Evolutionary conservation across 1,140 invertebrate genomes (phyloP).

Genomic region (Heliothis virescens): DNA sequence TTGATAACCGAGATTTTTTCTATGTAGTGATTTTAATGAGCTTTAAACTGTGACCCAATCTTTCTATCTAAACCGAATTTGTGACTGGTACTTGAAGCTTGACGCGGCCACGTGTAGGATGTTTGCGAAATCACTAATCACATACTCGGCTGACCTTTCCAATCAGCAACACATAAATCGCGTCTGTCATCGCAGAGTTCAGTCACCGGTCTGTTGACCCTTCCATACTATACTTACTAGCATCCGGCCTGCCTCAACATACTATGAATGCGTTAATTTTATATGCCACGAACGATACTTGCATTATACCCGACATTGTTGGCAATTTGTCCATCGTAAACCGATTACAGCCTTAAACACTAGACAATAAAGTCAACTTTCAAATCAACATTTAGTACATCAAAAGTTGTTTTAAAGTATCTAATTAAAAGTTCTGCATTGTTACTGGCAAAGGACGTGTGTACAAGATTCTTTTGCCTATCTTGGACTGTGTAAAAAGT

Average conservation of each 20-base stretch:
- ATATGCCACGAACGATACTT: slow-evolving; percentile 45
- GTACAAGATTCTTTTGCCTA: slow-evolving; percentile 37
- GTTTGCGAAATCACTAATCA: slow-evolving; percentile 28
- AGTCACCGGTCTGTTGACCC: slow-evolving; percentile 73
- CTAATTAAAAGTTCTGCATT: slow-evolving; percentile 28
- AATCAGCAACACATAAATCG: slow-evolving; percentile 15
- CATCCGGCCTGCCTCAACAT: slow-evolving; percentile 66
- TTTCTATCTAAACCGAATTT: too few relatives aligned
- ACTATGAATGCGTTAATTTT: slow-evolving; percentile 40
- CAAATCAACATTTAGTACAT: neutral
- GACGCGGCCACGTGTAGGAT: neutral
- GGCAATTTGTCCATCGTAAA: slow-evolving; percentile 15
- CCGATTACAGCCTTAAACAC: neutral
- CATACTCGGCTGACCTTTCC: slow-evolving; percentile 11
- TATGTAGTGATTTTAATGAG: too few relatives aligned
- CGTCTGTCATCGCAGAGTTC: slow-evolving; percentile 62
- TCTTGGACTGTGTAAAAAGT: slow-evolving; percentile 14
- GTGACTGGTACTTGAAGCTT: too few relatives aligned
- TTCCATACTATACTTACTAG: slow-evolving; percentile 35
- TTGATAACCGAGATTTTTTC: too few relatives aligned
- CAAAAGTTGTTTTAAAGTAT: slow-evolving; percentile 9
- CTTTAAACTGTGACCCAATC: too few relatives aligned
- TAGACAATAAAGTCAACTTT: slow-evolving; percentile 19
- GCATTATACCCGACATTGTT: slow-evolving; percentile 38
- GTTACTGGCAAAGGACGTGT: slow-evolving; percentile 14